A percentile compares a stretch with the other conserved stretches of the same genome.
phyloP scores from a whole-genome alignment of 2,888 invertebrate genomes.

The Lasioglossum zephyrum region DNA sequence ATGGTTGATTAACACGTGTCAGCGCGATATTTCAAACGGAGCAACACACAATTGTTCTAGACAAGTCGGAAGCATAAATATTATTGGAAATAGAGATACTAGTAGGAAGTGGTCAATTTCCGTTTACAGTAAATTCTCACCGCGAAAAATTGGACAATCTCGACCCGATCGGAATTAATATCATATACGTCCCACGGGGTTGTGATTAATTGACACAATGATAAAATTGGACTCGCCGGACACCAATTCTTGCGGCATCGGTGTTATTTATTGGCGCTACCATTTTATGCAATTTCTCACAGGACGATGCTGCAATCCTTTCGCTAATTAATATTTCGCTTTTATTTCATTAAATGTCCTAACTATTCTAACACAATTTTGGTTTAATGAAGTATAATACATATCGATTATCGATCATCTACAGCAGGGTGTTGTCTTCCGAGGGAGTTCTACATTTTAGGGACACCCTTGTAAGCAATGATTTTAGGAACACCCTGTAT shows the following conservation, averaged over 20 bases:
- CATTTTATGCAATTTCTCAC: neutral
- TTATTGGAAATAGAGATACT: constrained; percentile 35
- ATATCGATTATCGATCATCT: too few species aligned
- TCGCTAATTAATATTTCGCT: neutral
- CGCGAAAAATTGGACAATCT: constrained; percentile 32
- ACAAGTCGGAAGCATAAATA: constrained; percentile 38
- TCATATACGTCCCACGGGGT: constrained; percentile 13
- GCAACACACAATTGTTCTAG: neutral
- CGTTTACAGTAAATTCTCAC: constrained; percentile 35
- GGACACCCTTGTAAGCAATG: too few species aligned
- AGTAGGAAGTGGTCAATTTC: constrained; percentile 35
- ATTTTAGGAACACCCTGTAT: too few species aligned
- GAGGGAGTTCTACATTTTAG: too few species aligned
- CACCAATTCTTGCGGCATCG: neutral
- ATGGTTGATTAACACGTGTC: neutral
- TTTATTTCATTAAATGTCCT: too few species aligned
- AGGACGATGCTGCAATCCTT: neutral
- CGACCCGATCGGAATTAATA: constrained; percentile 29
- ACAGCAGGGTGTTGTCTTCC: too few species aligned
- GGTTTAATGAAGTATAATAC: too few species aligned
- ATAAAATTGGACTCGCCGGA: constrained; percentile 7
- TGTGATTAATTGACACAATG: constrained; percentile 32
- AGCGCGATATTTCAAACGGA: neutral
- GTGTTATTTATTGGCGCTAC: neutral
- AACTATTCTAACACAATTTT: too few species aligned